Evolutionary conservation across 2,113 vertebrate species (phyloP).

Genomic region (Zosterops hypoxanthus): DNA sequence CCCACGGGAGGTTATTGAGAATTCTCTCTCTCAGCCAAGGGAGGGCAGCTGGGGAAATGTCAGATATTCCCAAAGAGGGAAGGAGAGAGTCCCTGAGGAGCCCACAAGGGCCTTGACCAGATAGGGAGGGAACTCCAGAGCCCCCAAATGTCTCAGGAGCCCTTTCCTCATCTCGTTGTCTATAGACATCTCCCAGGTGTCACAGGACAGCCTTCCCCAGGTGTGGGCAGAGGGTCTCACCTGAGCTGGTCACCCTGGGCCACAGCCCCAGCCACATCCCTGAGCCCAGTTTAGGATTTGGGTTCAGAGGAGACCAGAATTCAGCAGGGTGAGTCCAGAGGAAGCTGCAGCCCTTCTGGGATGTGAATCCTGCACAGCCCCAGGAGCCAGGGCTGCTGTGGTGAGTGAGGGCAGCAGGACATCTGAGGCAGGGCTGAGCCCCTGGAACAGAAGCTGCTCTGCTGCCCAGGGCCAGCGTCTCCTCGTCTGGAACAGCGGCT

Average conservation of each 20-base stretch:
- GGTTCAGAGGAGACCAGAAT: background rate
- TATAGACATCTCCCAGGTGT: background rate
- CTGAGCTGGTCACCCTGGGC: background rate
- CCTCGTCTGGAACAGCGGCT: rapidly evolving
- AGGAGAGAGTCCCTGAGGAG: background rate
- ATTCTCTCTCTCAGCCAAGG: background rate
- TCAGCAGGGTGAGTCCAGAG: background rate
- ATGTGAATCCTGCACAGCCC: background rate
- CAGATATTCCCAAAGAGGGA: background rate
- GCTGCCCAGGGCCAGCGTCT: background rate
- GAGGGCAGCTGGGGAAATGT: background rate
- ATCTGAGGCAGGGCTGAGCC: background rate
- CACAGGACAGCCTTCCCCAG: rapidly evolving
- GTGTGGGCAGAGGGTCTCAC: background rate
- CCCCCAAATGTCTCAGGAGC: rapidly evolving
- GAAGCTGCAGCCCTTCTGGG: rapidly evolving
- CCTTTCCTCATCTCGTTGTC: background rate
- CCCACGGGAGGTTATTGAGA: slow-evolving; percentile 17
- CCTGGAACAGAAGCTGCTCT: background rate
- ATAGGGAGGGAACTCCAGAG: background rate
- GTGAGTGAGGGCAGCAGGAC: background rate
- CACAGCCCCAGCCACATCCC: background rate
- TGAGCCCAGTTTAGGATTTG: background rate
- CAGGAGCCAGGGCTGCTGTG: background rate
- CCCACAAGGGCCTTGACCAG: background rate